Conservation (phyloP, 2,797 vertebrate genomes). For the Bovichtus variegatus region DNA sequence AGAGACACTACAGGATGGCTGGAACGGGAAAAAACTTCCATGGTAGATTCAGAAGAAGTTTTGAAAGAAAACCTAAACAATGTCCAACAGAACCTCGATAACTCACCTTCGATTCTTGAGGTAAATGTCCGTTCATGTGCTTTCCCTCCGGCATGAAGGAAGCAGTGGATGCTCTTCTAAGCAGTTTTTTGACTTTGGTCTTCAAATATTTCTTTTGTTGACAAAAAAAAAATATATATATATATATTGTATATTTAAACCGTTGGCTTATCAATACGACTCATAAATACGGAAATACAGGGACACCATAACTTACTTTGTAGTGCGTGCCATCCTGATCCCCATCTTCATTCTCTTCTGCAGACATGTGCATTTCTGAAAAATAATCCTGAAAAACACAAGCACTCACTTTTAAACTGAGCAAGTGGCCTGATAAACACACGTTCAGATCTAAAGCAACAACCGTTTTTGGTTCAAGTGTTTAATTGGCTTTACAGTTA, state of each 20-base stretch:
- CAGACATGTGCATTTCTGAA: constrained; percentile 14
- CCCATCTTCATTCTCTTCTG: constrained; percentile 54
- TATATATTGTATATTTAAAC: neutral
- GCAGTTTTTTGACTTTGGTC: constrained; percentile 56
- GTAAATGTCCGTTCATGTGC: constrained; percentile 16
- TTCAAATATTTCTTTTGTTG: constrained; percentile 63
- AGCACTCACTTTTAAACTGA: neutral
- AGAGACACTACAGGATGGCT: neutral
- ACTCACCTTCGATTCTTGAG: constrained; percentile 46
- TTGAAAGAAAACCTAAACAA: neutral
- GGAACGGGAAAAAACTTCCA: neutral
- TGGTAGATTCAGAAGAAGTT: neutral
- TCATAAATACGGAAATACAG: neutral
- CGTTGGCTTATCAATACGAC: neutral
- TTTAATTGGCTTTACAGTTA: neutral
- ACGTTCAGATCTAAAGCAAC: neutral
- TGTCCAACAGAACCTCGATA: neutral
- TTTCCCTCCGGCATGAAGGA: constrained; percentile 8
- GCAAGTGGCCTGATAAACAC: no score
- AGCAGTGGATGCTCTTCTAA: constrained; percentile 55
- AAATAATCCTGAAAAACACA: constrained; percentile 53
- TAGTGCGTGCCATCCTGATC: constrained; percentile 42
- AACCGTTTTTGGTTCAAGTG: neutral
- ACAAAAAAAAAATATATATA: no score
- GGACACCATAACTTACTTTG: constrained; percentile 43